Percentiles rank a stretch among this genome's conserved stretches.
Conservation (phyloP, 2,888 invertebrate species). For the Spisula subtruncata region DNA sequence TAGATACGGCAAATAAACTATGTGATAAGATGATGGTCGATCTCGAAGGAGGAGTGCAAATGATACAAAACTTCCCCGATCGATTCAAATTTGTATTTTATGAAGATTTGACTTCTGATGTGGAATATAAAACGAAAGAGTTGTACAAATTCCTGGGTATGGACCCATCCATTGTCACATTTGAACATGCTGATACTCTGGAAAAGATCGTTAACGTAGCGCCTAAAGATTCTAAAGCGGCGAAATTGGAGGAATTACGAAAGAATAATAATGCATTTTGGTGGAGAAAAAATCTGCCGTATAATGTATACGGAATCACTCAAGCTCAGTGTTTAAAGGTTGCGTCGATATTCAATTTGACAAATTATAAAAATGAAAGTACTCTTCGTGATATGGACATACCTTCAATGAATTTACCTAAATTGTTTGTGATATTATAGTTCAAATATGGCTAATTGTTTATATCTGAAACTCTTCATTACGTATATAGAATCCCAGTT, state of each 20-base stretch:
- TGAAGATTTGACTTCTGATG: constrained; percentile 57
- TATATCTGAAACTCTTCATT: too few relatives aligned
- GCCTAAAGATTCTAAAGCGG: constrained; percentile 28
- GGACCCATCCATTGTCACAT: constrained; percentile 31
- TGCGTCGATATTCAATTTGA: constrained; percentile 48
- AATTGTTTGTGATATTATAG: constrained; percentile 1
- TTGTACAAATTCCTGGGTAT: constrained; percentile 62
- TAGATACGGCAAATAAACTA: constrained; percentile 42
- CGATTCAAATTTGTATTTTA: constrained; percentile 63
- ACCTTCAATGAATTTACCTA: constrained; percentile 53
- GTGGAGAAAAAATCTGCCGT: constrained; percentile 63
- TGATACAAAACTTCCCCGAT: constrained; percentile 53
- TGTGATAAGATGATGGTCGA: constrained; percentile 63
- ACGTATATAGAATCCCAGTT: too few relatives aligned
- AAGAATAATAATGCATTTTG: constrained; percentile 59
- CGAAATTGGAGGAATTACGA: constrained; percentile 30
- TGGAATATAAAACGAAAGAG: constrained; percentile 38
- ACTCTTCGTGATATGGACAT: constrained; percentile 35
- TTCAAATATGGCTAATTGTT: too few relatives aligned
- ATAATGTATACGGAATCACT: constrained; percentile 35
- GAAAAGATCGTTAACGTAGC: constrained; percentile 52
- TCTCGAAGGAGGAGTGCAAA: constrained; percentile 36
- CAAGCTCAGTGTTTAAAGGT: constrained; percentile 51
- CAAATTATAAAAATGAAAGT: constrained; percentile 41
- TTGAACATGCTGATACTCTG: constrained; percentile 11